Conservation (phyloP, 1,140 invertebrate species). For the Drosophila quadrilineata region DNA sequence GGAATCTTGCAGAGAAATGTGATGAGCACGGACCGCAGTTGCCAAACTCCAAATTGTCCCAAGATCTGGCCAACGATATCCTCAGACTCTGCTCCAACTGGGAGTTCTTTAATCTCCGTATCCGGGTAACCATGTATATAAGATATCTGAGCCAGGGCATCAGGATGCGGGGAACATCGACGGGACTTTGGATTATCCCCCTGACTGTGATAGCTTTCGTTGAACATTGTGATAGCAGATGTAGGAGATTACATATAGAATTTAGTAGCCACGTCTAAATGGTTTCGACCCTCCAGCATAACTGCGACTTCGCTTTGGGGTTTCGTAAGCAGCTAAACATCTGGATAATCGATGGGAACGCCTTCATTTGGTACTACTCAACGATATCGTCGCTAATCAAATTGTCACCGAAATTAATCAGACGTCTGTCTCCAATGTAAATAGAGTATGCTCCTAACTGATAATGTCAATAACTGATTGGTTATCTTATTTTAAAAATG, state of each 20-base stretch:
- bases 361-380: constrained; percentile 45
- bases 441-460: constrained; percentile 49
- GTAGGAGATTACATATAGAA: constrained; percentile 10
- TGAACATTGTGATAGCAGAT: constrained; percentile 18
- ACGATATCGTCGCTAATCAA: constrained; percentile 75
- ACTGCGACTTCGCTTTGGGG: constrained; percentile 58
- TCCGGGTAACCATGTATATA: constrained; percentile 21
- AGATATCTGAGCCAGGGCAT: constrained; percentile 13
- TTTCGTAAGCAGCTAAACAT: constrained; percentile 41
- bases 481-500: neutral
- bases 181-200: constrained; percentile 16
- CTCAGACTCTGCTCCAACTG: neutral
- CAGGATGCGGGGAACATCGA: constrained; percentile 29
- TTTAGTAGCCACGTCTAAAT: constrained; percentile 53
- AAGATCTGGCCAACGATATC: constrained; percentile 67
- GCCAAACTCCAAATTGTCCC: constrained; percentile 81
- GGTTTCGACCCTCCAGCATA: constrained; percentile 51
- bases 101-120: constrained; percentile 1
- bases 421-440: constrained; percentile 25
- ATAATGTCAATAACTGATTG: constrained; percentile 38
- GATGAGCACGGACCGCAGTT: constrained; percentile 73
- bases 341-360: constrained; percentile 14
- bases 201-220: neutral
- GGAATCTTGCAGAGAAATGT: constrained; percentile 81
- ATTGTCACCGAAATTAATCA: constrained; percentile 40